Percentiles rank a stretch among this genome's conserved stretches.
Conservation (phyloP, 1,140 invertebrate genomes). For the Helicoverpa armigera region DNA sequence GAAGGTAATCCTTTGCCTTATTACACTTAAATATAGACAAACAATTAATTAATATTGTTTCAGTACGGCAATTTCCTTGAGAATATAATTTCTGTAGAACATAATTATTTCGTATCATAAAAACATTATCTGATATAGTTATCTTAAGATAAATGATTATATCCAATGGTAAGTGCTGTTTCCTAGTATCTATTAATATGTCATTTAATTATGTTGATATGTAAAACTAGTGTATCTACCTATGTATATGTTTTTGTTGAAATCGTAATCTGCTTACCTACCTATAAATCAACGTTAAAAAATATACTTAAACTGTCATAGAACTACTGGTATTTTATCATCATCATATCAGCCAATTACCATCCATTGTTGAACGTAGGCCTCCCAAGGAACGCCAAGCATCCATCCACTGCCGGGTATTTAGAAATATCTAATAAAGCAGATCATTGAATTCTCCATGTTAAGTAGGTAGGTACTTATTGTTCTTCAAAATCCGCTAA, state of each 20-base stretch:
- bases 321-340: no score
- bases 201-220: conserved; percentile 14
- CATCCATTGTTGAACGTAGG: no score
- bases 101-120: conserved; percentile 25
- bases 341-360: no score
- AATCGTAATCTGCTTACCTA: neutral
- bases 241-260: neutral
- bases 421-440: no score
- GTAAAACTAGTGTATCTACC: neutral
- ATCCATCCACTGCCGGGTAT: no score
- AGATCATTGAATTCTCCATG: no score
- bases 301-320: no score
- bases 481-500: no score
- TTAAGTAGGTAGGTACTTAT: no score
- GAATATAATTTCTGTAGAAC: neutral
- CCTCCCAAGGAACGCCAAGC: no score
- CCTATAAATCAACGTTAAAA: no score
- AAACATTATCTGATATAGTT: neutral
- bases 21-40: neutral
- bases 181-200: neutral
- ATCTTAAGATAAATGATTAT: conserved; percentile 13
- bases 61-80: neutral
- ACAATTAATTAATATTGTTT: neutral
- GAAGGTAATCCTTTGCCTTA: neutral
- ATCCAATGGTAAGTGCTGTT: conserved; percentile 23